Evolutionary conservation across 2,113 vertebrate genomes (phyloP).

Genomic region (Apaloderma vittatum): DNA sequence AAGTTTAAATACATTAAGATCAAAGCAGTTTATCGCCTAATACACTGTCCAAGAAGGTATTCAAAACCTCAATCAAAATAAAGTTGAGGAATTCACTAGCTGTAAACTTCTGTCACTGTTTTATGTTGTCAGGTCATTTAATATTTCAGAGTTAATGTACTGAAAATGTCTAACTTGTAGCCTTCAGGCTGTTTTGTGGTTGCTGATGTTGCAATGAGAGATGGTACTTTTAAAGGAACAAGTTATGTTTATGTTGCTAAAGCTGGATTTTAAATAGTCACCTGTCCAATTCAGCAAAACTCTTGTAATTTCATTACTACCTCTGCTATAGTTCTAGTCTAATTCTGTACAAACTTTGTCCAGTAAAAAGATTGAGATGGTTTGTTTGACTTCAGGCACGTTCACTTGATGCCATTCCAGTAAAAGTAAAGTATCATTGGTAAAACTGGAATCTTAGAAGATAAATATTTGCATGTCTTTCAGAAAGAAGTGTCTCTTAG

Average conservation of each 20-base stretch:
- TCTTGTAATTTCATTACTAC: background rate
- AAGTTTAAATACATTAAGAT: slow-evolving; percentile 12
- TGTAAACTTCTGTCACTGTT: background rate
- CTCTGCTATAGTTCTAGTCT: background rate
- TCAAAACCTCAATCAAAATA: background rate
- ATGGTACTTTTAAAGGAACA: background rate
- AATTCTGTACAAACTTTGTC: background rate
- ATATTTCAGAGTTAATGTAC: background rate
- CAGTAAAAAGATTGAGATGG: background rate
- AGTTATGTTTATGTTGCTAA: background rate
- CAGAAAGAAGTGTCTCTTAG: background rate
- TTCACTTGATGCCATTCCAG: background rate
- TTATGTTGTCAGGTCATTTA: background rate
- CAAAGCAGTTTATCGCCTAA: background rate
- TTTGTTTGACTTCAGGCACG: background rate
- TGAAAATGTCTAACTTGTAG: background rate
- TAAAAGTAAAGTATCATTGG: background rate
- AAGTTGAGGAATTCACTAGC: background rate
- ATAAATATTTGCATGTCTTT: background rate
- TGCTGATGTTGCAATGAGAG: slow-evolving; percentile 10
- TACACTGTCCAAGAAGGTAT: background rate
- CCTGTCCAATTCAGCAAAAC: background rate
- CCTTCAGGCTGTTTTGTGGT: background rate
- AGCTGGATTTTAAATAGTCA: background rate
- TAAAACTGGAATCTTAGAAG: background rate